phyloP scores from a whole-genome alignment of 2,888 invertebrate species.

The Eupithecia abbreviata region DNA sequence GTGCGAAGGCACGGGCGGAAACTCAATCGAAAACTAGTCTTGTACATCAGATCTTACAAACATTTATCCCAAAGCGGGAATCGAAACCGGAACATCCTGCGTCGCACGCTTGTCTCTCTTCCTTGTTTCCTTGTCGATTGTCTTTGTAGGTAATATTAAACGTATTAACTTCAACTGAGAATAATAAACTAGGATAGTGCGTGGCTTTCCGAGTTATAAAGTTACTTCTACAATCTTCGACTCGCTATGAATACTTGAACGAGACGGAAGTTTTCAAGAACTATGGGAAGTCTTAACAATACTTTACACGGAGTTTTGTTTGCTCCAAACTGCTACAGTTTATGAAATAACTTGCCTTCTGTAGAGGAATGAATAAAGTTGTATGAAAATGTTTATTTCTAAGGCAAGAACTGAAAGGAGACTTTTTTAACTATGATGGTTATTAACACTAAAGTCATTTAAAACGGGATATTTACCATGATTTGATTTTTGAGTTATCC shows the following conservation, averaged over 20 bases:
- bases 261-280: slow-evolving; percentile 34
- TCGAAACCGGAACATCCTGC: no score
- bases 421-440: no score
- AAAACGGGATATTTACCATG: no score
- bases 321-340: slow-evolving; percentile 33
- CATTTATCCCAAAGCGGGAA: no score
- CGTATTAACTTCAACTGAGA: slow-evolving; percentile 17
- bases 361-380: slow-evolving; percentile 25
- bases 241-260: slow-evolving; percentile 47
- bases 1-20: no score
- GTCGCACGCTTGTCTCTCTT: no score
- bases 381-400: slow-evolving; percentile 13
- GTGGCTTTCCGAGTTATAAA: slow-evolving; percentile 38
- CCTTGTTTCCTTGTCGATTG: no score
- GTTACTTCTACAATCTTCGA: slow-evolving; percentile 41
- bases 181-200: slow-evolving; percentile 41
- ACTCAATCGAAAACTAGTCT: no score
- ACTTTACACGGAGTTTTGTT: slow-evolving; percentile 41
- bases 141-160: neutral
- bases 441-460: no score
- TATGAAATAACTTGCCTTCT: slow-evolving; percentile 35
- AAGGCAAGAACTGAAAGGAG: neutral
- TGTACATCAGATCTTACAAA: no score
- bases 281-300: slow-evolving; percentile 44
- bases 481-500: no score